These are phyloP conservation scores for Poeciliopsis turneri DNA, from an alignment of 2,797 vertebrate species.

Conservation along the genomic window DNA sequence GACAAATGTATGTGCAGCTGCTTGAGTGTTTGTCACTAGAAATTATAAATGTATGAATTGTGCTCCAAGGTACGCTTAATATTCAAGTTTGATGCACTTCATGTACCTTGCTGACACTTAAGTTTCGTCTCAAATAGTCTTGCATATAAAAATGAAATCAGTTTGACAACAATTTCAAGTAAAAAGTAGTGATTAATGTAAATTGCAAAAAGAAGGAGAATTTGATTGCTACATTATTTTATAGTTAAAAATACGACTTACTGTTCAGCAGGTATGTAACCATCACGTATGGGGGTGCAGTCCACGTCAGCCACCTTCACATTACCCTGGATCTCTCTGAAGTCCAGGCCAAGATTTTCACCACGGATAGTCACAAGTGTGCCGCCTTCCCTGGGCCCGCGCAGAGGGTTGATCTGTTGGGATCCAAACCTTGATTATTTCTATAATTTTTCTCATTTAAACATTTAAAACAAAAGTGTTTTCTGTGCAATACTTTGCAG, in stretches of 20 bases:
- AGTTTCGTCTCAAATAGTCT: background rate
- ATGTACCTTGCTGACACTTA: background rate
- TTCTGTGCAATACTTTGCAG: background rate
- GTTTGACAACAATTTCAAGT: background rate
- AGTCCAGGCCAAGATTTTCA: constrained; percentile 95
- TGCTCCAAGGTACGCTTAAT: constrained; percentile 15
- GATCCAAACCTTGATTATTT: constrained; percentile 14
- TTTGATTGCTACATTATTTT: background rate
- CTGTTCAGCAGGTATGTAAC: constrained; percentile 98
- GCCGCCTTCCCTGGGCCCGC: constrained; percentile 94
- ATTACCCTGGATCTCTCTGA: constrained; percentile 89
- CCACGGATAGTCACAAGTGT: constrained; percentile 96
- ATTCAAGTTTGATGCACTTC: background rate
- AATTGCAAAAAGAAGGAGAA: too few relatives aligned
- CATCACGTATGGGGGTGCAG: constrained; percentile 91
- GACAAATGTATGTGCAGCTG: background rate
- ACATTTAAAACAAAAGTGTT: background rate
- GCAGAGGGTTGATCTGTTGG: constrained; percentile 89
- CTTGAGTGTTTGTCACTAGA: background rate
- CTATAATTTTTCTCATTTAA: background rate
- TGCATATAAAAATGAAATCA: background rate
- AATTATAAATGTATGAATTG: constrained; percentile 14
- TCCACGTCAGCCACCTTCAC: constrained; percentile 96
- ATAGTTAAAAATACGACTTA: constrained; percentile 76
- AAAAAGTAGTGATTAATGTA: background rate